Base-by-base conservation (phyloP, 2,888 invertebrate species). In the Cephus nigrinus region DNA sequence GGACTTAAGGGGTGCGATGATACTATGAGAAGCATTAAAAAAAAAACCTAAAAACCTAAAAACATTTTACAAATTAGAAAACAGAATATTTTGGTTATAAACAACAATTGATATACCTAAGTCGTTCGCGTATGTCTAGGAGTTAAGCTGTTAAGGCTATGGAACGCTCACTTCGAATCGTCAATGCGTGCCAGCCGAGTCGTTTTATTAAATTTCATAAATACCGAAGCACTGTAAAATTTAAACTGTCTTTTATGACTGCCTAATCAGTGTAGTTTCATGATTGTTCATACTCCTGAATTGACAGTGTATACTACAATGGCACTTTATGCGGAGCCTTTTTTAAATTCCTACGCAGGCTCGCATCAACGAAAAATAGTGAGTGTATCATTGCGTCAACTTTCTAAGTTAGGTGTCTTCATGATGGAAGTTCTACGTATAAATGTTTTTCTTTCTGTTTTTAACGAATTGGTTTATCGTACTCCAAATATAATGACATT, bases 1-100 rank as follows among this genome's bases (percentile, higher is more conserved):
- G 84, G 83, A 86, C 82, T 84, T 86, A 84, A 84, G 83, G 83
- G 81, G 80, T 84, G 86, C 84, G 85, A 86, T 84, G 84, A 87
- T 82, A 77, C 78, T 81, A 80, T 72, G 79, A 81, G 80, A 83
- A 85, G 75, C 72, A 76, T 74, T 73, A 71, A 84, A 82, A 84
- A 84, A n/a, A 77, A 74, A 35, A 12, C 35, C 12, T 35, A 35
- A 35, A 35, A 35, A 35, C 82, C 84, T 85, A 87, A 88, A 86
- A 85, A 88, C 88, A 89, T 87, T 87, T 89, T 87, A 88, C 85
- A 89, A 89, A 90, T 88, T 89, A 90, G 88, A 88, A 89, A 86
- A 90, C 90, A 90, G 89, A 91, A 90, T 91, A 91, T 91, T 91
- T 91, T 91, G 90, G 83, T 90, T 90, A 90, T 91, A 87, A 89